phyloP scores from a whole-genome alignment of 2,888 invertebrate genomes.

The Tetranychus piercei region DNA sequence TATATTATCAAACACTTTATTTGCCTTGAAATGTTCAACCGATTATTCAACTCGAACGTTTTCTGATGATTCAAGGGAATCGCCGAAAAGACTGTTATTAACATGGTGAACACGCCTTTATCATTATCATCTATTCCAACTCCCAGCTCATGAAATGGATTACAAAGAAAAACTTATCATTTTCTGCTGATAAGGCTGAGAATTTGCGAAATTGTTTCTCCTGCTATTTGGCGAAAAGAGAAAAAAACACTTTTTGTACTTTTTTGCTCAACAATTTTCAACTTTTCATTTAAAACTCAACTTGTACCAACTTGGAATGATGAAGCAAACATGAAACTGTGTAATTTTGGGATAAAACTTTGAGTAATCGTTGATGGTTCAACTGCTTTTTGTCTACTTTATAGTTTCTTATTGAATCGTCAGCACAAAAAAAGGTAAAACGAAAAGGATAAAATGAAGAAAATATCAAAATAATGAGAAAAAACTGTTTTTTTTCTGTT shows the following conservation, averaged over 20 bases:
- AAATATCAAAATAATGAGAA: neutral
- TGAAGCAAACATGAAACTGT: too few relatives aligned
- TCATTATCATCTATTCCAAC: neutral
- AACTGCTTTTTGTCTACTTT: neutral
- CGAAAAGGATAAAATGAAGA: neutral
- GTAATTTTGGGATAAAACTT: too few relatives aligned
- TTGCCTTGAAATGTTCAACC: too few relatives aligned
- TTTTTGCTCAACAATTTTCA: neutral
- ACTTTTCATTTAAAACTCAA: too few relatives aligned
- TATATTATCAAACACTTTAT: too few relatives aligned
- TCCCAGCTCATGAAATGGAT: neutral
- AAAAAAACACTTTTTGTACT: neutral
- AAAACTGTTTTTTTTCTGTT: neutral
- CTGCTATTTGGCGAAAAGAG: neutral
- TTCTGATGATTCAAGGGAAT: neutral
- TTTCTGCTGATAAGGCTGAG: neutral
- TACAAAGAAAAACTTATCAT: neutral
- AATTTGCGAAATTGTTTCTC: neutral
- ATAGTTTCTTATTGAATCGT: neutral
- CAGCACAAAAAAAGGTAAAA: neutral
- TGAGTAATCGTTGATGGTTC: too few relatives aligned
- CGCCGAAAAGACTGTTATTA: neutral
- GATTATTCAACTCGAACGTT: too few relatives aligned
- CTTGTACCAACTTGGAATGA: too few relatives aligned
- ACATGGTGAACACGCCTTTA: neutral